phyloP scores from a whole-genome alignment of 2,113 vertebrate species.

The Peromyscus leucopus region DNA sequence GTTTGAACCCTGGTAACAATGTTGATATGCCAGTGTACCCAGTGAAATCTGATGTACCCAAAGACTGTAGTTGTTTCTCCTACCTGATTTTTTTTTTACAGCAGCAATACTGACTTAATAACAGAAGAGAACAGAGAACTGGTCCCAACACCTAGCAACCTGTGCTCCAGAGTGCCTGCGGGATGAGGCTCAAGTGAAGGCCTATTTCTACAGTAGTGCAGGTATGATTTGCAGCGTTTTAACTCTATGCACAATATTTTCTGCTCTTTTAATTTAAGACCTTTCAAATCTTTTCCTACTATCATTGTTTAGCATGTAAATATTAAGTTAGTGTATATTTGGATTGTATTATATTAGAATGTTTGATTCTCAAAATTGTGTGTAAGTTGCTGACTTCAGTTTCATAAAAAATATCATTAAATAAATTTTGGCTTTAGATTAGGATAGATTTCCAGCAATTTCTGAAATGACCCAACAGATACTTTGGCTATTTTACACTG shows the following conservation, averaged over 20 bases:
- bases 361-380: not conserved
- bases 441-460: not conserved
- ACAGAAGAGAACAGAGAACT: not conserved
- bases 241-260: not conserved
- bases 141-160: not conserved
- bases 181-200: not conserved
- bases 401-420: not conserved
- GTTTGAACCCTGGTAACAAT: not conserved
- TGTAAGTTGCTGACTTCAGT: not conserved
- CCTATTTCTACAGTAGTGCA: not conserved
- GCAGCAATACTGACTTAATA: not conserved
- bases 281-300: not conserved
- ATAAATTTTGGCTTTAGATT: not conserved
- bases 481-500: not conserved
- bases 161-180: not conserved
- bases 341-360: not conserved
- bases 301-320: not conserved
- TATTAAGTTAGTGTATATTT: not conserved
- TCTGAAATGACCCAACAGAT: not conserved
- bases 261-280: not conserved
- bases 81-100: not conserved
- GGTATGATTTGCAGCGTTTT: not conserved
- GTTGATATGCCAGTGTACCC: no score
- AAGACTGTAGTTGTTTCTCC: not conserved
- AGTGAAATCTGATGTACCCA: not conserved